These are phyloP conservation scores for Serinus canaria DNA, from an alignment of 2,113 vertebrate genomes.

Conservation along the genomic window DNA sequence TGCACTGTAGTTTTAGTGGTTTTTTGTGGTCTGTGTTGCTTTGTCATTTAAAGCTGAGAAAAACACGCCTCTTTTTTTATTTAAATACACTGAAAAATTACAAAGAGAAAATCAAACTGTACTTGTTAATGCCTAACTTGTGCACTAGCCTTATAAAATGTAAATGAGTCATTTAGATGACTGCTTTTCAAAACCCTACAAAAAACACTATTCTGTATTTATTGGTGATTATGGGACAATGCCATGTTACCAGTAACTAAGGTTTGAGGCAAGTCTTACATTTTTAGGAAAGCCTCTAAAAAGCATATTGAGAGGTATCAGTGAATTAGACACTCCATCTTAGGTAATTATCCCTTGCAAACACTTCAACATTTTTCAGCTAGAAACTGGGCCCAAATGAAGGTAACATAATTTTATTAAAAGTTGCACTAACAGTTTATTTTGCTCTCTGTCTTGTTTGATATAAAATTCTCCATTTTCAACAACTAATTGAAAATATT, in stretches of 20 bases:
- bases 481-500: not conserved
- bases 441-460: not conserved
- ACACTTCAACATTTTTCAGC: not conserved
- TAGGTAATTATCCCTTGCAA: not conserved
- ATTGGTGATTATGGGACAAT: not conserved
- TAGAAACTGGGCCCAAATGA: not conserved
- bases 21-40: not conserved
- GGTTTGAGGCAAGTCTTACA: not conserved
- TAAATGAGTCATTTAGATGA: not conserved
- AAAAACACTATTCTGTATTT: not conserved
- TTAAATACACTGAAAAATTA: not conserved
- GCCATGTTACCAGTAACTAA: not conserved
- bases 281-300: not conserved
- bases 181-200: not conserved
- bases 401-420: not conserved
- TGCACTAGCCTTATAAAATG: not conserved
- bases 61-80: not conserved
- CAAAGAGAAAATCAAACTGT: not conserved
- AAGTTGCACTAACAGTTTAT: not conserved
- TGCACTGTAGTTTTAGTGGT: not conserved
- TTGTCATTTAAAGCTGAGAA: not conserved
- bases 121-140: not conserved
- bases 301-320: not conserved
- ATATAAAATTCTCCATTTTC: not conserved
- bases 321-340: not conserved